Conservation (phyloP, 2,797 vertebrate species). For the Schizopygopsis malacanthus region DNA sequence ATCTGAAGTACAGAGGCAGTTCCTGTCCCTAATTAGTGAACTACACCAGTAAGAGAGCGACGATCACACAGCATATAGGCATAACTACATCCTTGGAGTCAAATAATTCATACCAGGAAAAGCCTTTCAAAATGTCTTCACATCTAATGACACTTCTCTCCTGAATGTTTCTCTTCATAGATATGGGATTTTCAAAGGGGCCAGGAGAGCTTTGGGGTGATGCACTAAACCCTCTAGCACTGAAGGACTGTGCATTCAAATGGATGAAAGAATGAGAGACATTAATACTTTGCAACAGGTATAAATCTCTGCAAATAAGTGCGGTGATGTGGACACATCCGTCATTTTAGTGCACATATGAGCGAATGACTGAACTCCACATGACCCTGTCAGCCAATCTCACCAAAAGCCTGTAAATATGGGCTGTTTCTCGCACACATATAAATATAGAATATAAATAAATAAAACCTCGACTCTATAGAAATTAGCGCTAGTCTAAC, state of each 20-base stretch:
- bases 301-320: constrained; percentile 43
- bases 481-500: constrained; percentile 28
- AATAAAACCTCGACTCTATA: constrained; percentile 24
- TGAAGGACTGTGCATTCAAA: constrained; percentile 38
- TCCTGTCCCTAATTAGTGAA: constrained; percentile 18
- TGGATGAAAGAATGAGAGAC: neutral
- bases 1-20: constrained; percentile 1
- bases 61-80: neutral
- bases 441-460: constrained; percentile 9
- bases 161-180: constrained; percentile 33
- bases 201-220: constrained; percentile 4
- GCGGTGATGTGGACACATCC: constrained; percentile 24
- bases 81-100: neutral
- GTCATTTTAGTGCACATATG: neutral
- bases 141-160: constrained; percentile 7
- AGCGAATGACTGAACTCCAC: constrained; percentile 60
- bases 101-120: neutral
- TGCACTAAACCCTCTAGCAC: constrained; percentile 4
- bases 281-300: constrained; percentile 36
- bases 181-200: constrained; percentile 9
- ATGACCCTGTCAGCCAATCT: constrained; percentile 62
- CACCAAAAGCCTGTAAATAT: constrained; percentile 30
- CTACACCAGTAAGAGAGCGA: neutral
- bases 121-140: constrained; percentile 22
- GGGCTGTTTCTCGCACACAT: neutral